These are phyloP conservation scores for Drosophila longiperda DNA, from an alignment of 2,888 invertebrate genomes.

Conservation along the genomic window DNA sequence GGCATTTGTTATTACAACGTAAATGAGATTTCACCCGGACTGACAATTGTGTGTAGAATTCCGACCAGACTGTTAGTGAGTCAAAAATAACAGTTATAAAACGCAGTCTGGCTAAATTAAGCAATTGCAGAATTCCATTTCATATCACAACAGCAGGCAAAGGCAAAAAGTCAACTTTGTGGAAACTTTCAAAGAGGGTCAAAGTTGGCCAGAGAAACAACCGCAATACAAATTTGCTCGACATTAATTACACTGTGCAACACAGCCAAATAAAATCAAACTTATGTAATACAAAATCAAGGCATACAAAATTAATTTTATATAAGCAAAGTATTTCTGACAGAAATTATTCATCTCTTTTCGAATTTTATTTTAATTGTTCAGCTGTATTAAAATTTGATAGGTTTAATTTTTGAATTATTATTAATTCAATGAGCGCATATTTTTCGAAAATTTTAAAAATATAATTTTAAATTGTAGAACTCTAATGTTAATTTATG, in stretches of 20 bases:
- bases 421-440: too few species aligned
- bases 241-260: conserved; percentile 2
- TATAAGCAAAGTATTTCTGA: neutral
- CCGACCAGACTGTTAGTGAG: conserved; percentile 7
- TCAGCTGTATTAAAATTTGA: neutral
- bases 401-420: too few species aligned
- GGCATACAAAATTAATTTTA: neutral
- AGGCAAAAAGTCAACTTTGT: conserved; percentile 25
- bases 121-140: conserved; percentile 27
- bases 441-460: too few species aligned
- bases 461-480: too few species aligned
- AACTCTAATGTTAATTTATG: too few species aligned
- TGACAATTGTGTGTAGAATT: conserved; percentile 12
- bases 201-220: neutral
- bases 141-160: conserved; percentile 25
- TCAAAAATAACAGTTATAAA: conserved; percentile 19
- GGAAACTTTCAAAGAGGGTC: neutral
- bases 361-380: neutral
- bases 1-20: conserved; percentile 70
- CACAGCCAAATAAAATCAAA: neutral
- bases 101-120: conserved; percentile 8
- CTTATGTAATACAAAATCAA: neutral
- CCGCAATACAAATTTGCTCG: neutral
- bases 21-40: conserved; percentile 60
- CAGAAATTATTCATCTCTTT: neutral